Evolutionary conservation across 2,797 vertebrate species (phyloP).

Genomic region (Cyprinodon diabolis): DNA sequence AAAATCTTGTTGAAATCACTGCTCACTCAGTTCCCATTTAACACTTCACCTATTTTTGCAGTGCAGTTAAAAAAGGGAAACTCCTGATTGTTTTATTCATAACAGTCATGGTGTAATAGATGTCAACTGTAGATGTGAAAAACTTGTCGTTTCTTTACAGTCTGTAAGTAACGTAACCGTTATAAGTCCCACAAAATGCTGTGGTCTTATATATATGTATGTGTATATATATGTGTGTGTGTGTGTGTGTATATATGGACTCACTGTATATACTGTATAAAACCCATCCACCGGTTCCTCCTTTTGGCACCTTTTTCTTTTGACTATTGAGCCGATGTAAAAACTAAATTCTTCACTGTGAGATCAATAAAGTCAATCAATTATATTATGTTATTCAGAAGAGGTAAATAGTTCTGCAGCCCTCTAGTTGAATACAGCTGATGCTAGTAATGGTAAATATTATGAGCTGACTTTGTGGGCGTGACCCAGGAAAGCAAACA

Average conservation of each 20-base stretch:
- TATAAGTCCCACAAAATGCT: too few species aligned
- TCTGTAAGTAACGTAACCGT: too few species aligned
- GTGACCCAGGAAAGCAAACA: conserved; percentile 75
- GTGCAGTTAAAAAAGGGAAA: neutral
- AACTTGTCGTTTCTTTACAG: too few species aligned
- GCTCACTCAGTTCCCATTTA: neutral
- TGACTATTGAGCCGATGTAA: too few species aligned
- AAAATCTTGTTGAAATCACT: neutral
- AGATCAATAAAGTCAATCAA: conserved; percentile 7
- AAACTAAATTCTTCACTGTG: conserved; percentile 2
- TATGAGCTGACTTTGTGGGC: conserved; percentile 50
- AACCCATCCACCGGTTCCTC: too few species aligned
- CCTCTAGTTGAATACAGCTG: conserved; percentile 3
- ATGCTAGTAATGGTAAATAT: conserved; percentile 21
- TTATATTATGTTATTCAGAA: neutral
- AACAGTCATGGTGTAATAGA: neutral
- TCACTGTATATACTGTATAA: too few species aligned
- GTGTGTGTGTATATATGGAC: too few species aligned
- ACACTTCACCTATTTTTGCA: neutral
- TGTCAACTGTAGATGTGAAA: neutral
- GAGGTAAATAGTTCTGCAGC: neutral
- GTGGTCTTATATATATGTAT: too few species aligned
- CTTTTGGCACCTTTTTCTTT: too few species aligned
- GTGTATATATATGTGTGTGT: too few species aligned
- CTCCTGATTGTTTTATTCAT: neutral